Evolutionary conservation across 2,888 invertebrate species (phyloP), one percentile per base, ranked within the genome.

Genomic region (Acanthosepion pharaonis): DNA sequence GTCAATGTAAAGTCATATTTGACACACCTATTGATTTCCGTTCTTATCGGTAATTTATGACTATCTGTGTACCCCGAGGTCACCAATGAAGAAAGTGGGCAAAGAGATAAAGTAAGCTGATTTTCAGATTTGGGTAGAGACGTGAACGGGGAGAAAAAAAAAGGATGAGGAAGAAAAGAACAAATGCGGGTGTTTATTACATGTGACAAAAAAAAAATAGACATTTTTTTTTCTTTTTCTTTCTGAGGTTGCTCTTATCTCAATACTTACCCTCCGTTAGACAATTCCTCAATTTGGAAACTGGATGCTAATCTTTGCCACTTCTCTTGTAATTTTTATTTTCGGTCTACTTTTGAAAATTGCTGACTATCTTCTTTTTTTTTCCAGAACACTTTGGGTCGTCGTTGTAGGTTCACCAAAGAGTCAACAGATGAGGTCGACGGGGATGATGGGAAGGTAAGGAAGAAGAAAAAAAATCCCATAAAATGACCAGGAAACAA

Each of bases 281-380:
- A 78, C 78, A 78, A 78, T 78, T 78, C n/a, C 78, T 78, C 78
- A 33, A 78, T 78, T 78, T 78, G 78, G n/a, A 78, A 78, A 78
- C 78, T 5, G 78, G 78, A 78, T 78, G 78, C n/a, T 78, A 78
- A 78, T 78, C 78, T 78, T 78, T 78, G 78, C 78, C 78, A 78
- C 78, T 78, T 78, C n/a, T 78, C 78, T n/a, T 78, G 78, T 78
- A n/a, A 78, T n/a, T 78, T n/a, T 78, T n/a, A 15, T 78, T 78
- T 78, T n/a, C n/a, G n/a, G n/a, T 78, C n/a, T n/a, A n/a, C 33
- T 33, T 78, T 78, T 78, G n/a, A 33, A 78, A 78, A 78, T 78
- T 78, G 78, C n/a, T n/a, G 78, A 78, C 15, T 33, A 15, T 78
- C n/a, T 78, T 59, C 23, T n/a, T 15, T 33, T 64, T 64, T 25